Evolutionary conservation across 2,113 vertebrate species (phyloP), one percentile per base, ranked within the genome.

Genomic region (Platanista minor): DNA sequence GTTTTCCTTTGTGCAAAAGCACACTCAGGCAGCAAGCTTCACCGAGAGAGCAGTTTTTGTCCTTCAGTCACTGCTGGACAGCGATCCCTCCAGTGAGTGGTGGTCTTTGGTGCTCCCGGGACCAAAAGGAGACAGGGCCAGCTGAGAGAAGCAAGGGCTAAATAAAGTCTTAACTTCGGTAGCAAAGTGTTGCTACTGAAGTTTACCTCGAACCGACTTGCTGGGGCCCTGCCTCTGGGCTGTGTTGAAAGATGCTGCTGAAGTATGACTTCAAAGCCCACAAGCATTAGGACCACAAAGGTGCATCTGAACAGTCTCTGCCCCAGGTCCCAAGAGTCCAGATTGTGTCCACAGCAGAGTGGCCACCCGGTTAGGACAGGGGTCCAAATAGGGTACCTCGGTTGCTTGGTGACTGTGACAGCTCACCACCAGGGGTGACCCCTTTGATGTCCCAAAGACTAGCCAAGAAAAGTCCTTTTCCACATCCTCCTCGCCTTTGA

Each of bases 1-100:
- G 78, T 29, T 67, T 15, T 93, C 52, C 95, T 94, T 31, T 52
- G n/a, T 1, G 21, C 87, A 25, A 97, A 93, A 97, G 66, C 10
- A 78, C 23, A 3, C 1, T 46, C 13, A 57, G 95, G 81, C 74
- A 90, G 21, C 61, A 84, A 33, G 14, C 23, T 78, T 94, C 39
- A 25, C 13, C 0, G 8, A 84, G 90, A 95, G 20, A 92, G 61
- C 17, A 67, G 77, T 39, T 15, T 62, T 75, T 85, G 46, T 90
- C 41, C 29, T 92, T 66, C 21, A 84, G 90, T 64, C 64, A 41
- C 69, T 57, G 13, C 18, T 84, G n/a, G 52, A n/a, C 87, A 92
- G 52, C 8, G 4, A 66, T 92, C 86, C 5, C 94, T 59, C 41
- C 17, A 8, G 33, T 25, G 84, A 75, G 78, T 81, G 11, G 71